Percentiles rank a stretch among this genome's conserved stretches.
phyloP scores from a whole-genome alignment of 2,113 vertebrate genomes.

The Electrona antarctica region DNA sequence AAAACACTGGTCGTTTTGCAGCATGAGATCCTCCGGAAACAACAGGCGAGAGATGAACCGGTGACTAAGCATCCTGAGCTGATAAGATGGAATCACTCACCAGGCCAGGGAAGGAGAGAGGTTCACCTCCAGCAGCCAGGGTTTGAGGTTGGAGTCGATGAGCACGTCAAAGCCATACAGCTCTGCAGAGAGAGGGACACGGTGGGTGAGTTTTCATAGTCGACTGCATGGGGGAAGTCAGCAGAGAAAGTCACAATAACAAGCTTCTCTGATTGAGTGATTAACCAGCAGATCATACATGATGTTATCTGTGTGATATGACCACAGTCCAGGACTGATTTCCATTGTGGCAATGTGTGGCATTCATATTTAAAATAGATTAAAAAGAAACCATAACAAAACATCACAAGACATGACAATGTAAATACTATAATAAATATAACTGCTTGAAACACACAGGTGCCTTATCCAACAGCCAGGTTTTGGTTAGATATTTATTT shows the following conservation, averaged over 20 bases:
- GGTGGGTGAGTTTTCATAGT: constrained; percentile 31
- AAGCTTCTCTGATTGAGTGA: background rate
- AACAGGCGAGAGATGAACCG: too few relatives aligned
- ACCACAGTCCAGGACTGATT: too few relatives aligned
- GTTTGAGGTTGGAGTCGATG: constrained; percentile 94
- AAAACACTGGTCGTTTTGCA: constrained; percentile 22
- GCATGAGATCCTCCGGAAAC: constrained; percentile 64
- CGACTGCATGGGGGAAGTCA: constrained; percentile 30
- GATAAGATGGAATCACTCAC: constrained; percentile 79
- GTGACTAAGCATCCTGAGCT: background rate
- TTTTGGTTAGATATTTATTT: too few relatives aligned
- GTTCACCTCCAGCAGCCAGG: constrained; percentile 98
- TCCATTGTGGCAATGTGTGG: too few relatives aligned
- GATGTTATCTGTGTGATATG: too few relatives aligned
- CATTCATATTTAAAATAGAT: too few relatives aligned
- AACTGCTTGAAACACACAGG: too few relatives aligned
- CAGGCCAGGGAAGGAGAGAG: constrained; percentile 95
- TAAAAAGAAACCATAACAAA: too few relatives aligned
- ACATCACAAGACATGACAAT: too few relatives aligned
- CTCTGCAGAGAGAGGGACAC: constrained; percentile 80
- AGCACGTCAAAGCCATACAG: constrained; percentile 98
- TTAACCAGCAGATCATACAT: background rate
- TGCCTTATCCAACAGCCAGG: too few relatives aligned
- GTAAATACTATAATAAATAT: too few relatives aligned
- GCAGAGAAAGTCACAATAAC: constrained; percentile 28